A percentile compares a stretch with the other conserved stretches of the same genome.
These are phyloP conservation scores for Noctuana brunneofusca DNA, from an alignment of 2,888 invertebrate genomes.

Conservation along the genomic window DNA sequence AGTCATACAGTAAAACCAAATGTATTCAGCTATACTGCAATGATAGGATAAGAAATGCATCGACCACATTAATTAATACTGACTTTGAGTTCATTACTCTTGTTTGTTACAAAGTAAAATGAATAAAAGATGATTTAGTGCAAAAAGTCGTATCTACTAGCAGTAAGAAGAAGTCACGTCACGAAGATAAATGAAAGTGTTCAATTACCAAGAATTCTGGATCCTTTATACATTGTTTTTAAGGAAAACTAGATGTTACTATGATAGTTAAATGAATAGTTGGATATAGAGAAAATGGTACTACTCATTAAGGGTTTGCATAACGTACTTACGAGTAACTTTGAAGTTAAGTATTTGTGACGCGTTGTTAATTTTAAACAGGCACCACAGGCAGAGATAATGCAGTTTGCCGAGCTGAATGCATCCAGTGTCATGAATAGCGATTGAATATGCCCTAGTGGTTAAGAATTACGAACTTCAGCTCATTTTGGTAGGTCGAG, in stretches of 20 bases:
- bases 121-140: constrained; percentile 32
- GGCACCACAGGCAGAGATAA: constrained; percentile 21
- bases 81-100: constrained; percentile 23
- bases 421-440: constrained; percentile 26
- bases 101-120: constrained; percentile 18
- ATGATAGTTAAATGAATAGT: too few relatives aligned
- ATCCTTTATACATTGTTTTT: background rate
- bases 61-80: constrained; percentile 23
- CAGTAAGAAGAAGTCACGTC: constrained; percentile 27
- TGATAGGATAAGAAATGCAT: constrained; percentile 12
- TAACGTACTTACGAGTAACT: background rate
- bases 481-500: too few relatives aligned
- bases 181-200: constrained; percentile 29
- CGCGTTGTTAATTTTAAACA: constrained; percentile 27
- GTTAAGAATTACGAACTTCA: too few relatives aligned
- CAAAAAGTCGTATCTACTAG: constrained; percentile 23
- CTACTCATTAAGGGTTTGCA: too few relatives aligned
- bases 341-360: constrained; percentile 17
- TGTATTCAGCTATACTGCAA: background rate
- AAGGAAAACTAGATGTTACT: too few relatives aligned
- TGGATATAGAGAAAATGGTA: too few relatives aligned
- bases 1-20: background rate
- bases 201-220: constrained; percentile 16
- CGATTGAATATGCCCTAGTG: constrained; percentile 11
- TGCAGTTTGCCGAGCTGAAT: constrained; percentile 19